Evolutionary conservation across 2,888 invertebrate species (phyloP).

Genomic region (Tetragonisca angustula): DNA sequence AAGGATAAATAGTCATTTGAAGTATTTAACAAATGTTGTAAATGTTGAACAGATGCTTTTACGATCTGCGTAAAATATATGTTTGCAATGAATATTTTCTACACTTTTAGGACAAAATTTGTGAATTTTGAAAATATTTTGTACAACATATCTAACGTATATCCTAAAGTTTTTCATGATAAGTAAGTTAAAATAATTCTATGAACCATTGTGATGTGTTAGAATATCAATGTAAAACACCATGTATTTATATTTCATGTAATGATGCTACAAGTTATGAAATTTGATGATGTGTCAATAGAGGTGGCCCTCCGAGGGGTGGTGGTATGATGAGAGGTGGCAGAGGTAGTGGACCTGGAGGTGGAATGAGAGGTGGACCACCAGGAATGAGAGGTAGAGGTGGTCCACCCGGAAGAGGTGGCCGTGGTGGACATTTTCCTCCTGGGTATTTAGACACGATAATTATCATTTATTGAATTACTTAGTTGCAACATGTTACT

Average conservation of each 20-base stretch:
- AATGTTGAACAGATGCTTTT: too few relatives aligned
- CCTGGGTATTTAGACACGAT: slow-evolving; percentile 75
- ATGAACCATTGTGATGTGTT: too few relatives aligned
- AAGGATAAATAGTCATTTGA: too few relatives aligned
- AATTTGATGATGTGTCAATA: slow-evolving; percentile 38
- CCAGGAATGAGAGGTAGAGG: slow-evolving; percentile 81
- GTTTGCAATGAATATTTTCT: too few relatives aligned
- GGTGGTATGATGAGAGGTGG: slow-evolving; percentile 82
- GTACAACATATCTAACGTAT: too few relatives aligned
- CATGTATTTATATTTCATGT: not conserved
- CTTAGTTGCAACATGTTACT: not conserved
- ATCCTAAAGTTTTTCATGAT: too few relatives aligned
- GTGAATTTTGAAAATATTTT: too few relatives aligned
- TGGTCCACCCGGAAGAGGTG: slow-evolving; percentile 80
- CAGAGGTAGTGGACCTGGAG: slow-evolving; percentile 79
- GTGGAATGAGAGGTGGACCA: slow-evolving; percentile 82
- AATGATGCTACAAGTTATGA: not conserved
- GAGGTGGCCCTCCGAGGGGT: slow-evolving; percentile 80
- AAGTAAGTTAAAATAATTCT: too few relatives aligned
- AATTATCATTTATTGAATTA: not conserved
- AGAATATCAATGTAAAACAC: too few relatives aligned
- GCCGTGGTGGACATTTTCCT: slow-evolving; percentile 81
- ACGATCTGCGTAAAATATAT: too few relatives aligned
- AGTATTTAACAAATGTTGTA: too few relatives aligned
- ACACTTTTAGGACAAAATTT: too few relatives aligned